These are phyloP conservation scores for Ochlodes sylvanus DNA, from an alignment of 2,888 invertebrate genomes.

Conservation along the genomic window DNA sequence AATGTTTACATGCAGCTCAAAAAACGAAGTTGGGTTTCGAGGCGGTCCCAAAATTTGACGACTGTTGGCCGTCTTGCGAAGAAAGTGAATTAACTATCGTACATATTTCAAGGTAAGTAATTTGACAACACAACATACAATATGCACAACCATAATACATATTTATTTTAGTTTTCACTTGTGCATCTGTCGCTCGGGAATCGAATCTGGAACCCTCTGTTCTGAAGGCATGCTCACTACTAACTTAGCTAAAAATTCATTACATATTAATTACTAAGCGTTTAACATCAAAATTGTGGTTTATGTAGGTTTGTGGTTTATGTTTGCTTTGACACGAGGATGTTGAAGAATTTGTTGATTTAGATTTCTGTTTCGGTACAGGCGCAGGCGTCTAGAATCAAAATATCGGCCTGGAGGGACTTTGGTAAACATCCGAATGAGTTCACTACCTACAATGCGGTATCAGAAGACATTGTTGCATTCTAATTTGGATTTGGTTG, in stretches of 20 bases:
- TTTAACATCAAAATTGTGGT: too few species aligned
- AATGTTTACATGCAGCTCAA: constrained; percentile 52
- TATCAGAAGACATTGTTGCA: constrained; percentile 87
- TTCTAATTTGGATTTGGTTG: constrained; percentile 87
- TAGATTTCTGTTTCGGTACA: background rate
- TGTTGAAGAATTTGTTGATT: background rate
- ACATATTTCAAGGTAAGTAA: constrained; percentile 55
- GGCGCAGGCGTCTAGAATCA: constrained; percentile 47
- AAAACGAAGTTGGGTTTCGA: constrained; percentile 72
- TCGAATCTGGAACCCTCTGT: too few species aligned
- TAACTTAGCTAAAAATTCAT: too few species aligned
- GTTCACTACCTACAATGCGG: constrained; percentile 82
- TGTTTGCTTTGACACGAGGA: background rate
- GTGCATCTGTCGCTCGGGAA: too few species aligned
- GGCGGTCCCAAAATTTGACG: constrained; percentile 60
- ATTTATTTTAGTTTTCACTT: too few species aligned
- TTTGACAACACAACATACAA: too few species aligned
- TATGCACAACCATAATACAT: too few species aligned
- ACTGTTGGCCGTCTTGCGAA: constrained; percentile 84
- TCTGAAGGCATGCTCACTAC: too few species aligned
- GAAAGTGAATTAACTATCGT: constrained; percentile 78
- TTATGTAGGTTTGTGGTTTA: too few species aligned
- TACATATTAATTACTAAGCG: too few species aligned
- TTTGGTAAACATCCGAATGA: constrained; percentile 65
- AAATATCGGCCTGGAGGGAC: constrained; percentile 47